phyloP scores from a whole-genome alignment of 2,888 invertebrate species.

The Lydus trimaculatus region DNA sequence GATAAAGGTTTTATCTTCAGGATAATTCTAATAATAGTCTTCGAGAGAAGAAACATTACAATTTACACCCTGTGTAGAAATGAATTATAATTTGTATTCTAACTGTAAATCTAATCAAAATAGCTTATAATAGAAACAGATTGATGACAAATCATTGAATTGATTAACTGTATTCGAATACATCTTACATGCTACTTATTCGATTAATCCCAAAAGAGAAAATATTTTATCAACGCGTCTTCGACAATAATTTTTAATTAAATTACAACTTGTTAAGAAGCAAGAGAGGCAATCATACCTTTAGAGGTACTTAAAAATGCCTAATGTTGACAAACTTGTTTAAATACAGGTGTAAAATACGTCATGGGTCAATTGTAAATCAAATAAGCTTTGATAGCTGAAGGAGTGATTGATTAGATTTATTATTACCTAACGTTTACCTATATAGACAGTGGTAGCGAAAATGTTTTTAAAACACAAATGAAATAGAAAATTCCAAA shows the following conservation, averaged over 20 bases:
- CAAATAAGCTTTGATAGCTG: slow-evolving; percentile 14
- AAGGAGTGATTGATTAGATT: neutral
- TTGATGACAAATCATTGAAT: neutral
- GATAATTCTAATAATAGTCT: neutral
- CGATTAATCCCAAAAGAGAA: too few relatives aligned
- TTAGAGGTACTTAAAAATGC: neutral
- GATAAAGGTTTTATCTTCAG: neutral
- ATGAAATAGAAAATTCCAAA: neutral
- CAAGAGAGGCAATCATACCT: neutral
- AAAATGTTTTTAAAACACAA: neutral
- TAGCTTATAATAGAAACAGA: neutral
- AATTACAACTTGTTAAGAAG: neutral
- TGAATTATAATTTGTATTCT: neutral
- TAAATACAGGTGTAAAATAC: slow-evolving; percentile 26
- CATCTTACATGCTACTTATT: too few relatives aligned
- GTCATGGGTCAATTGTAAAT: slow-evolving; percentile 18
- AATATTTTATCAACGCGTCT: neutral
- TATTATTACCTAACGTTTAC: neutral
- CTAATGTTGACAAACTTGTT: slow-evolving; percentile 23
- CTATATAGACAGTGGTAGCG: neutral
- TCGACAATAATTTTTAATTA: slow-evolving; percentile 5
- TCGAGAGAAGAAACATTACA: neutral
- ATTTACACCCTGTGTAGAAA: slow-evolving; percentile 12
- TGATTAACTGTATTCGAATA: neutral
- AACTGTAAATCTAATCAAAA: slow-evolving; percentile 13